phyloP scores from a whole-genome alignment of 2,797 vertebrate species.

The Lophius americanus region DNA sequence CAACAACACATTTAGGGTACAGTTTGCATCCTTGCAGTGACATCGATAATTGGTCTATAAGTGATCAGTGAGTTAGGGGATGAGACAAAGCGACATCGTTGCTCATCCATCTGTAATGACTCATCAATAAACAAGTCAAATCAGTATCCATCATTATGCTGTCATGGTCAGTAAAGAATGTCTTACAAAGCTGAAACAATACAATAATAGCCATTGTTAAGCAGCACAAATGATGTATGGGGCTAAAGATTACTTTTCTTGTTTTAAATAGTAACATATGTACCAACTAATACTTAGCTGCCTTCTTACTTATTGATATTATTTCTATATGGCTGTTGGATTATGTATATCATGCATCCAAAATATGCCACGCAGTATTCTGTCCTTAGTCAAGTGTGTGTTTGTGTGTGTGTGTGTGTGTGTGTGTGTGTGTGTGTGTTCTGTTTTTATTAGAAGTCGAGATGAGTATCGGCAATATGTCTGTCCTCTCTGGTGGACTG shows the following conservation, averaged over 20 bases:
- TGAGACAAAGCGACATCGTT: conserved; percentile 9
- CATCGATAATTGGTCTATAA: conserved; percentile 9
- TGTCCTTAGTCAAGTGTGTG: conserved; percentile 43
- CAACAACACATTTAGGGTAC: too few species aligned
- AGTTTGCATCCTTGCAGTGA: not conserved
- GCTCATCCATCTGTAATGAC: conserved; percentile 11
- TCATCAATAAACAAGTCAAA: conserved; percentile 50
- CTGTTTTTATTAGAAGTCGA: conserved; percentile 41
- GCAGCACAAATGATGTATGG: too few species aligned
- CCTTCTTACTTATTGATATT: not conserved
- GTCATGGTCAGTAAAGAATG: conserved; percentile 12
- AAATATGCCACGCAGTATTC: conserved; percentile 57
- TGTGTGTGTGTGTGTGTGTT: conserved; percentile 17
- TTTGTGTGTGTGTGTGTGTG: conserved; percentile 14
- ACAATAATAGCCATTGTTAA: not conserved
- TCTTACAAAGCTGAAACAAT: not conserved
- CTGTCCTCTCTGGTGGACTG: conserved; percentile 62
- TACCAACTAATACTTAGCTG: too few species aligned
- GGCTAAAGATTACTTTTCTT: too few species aligned
- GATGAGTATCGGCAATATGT: conserved; percentile 62
- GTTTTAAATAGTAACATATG: too few species aligned
- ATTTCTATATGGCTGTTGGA: conserved; percentile 15
- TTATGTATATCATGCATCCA: conserved; percentile 58
- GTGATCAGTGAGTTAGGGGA: conserved; percentile 14
- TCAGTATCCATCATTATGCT: conserved; percentile 15